phyloP scores from a whole-genome alignment of 2,113 vertebrate genomes.

The Otus sunia region DNA sequence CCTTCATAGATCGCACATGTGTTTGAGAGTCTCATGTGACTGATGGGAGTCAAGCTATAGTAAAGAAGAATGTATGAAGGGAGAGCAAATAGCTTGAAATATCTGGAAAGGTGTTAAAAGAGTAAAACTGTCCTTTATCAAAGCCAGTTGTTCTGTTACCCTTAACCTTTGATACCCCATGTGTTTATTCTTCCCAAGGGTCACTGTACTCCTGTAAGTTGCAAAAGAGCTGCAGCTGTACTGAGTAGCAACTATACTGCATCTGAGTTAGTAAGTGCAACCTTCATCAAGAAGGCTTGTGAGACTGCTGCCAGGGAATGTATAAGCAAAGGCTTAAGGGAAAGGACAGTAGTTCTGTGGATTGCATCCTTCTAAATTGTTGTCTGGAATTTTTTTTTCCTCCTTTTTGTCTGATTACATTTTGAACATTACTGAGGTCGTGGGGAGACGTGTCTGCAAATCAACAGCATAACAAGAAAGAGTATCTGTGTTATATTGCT shows the following conservation, averaged over 20 bases:
- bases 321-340: background rate
- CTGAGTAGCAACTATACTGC: background rate
- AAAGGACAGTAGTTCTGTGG: background rate
- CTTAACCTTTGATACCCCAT: background rate
- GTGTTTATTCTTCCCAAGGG: background rate
- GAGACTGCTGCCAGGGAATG: background rate
- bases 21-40: background rate
- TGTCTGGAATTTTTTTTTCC: background rate
- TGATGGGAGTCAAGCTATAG: background rate
- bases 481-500: background rate
- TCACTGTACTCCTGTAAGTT: background rate
- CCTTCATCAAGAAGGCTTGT: background rate
- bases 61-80: background rate
- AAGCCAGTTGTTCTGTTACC: background rate
- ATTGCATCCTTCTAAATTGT: background rate
- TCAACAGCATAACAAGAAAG: background rate
- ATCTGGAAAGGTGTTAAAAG: background rate
- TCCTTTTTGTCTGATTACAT: background rate
- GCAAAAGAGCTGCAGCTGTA: background rate
- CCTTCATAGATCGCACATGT: background rate
- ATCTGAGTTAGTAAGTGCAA: background rate
- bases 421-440: background rate
- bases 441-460: background rate
- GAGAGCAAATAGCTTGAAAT: background rate
- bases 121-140: background rate